Conservation (phyloP, 2,113 vertebrate genomes). For the Columba janthina region DNA sequence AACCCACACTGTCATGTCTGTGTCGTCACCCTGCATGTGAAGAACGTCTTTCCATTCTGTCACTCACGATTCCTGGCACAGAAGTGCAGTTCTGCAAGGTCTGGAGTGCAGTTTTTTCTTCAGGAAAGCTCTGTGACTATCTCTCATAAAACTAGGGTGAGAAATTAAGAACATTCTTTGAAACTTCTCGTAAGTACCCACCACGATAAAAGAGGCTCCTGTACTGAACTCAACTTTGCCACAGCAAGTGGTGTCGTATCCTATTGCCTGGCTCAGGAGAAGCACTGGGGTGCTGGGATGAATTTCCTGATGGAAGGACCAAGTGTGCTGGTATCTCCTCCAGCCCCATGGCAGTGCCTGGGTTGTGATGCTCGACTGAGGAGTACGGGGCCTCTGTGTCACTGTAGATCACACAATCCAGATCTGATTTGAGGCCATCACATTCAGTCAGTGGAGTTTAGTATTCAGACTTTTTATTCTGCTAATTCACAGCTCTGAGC, state of each 20-base stretch:
- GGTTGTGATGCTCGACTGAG: rapidly evolving
- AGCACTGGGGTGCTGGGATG: not conserved
- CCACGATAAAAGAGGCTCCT: not conserved
- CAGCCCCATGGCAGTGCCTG: not conserved
- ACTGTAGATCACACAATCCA: too few species aligned
- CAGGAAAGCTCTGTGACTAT: not conserved
- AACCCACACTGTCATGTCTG: not conserved
- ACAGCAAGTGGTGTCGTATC: not conserved
- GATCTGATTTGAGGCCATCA: not conserved
- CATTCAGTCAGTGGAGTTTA: not conserved
- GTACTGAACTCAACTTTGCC: not conserved
- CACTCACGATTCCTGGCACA: not conserved
- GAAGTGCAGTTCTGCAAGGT: not conserved
- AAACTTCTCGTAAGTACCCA: not conserved
- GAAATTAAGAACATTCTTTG: not conserved
- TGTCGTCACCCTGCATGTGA: not conserved
- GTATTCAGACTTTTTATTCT: not conserved
- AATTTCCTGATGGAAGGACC: not conserved
- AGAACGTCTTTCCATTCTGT: not conserved
- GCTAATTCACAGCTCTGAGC: not conserved
- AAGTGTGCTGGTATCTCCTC: rapidly evolving
- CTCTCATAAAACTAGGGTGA: not conserved
- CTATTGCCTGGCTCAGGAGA: not conserved
- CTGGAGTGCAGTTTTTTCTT: not conserved
- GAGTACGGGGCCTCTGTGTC: rapidly evolving